Evolutionary conservation across 2,113 vertebrate species (phyloP).

Genomic region (Prionailurus viverrinus): DNA sequence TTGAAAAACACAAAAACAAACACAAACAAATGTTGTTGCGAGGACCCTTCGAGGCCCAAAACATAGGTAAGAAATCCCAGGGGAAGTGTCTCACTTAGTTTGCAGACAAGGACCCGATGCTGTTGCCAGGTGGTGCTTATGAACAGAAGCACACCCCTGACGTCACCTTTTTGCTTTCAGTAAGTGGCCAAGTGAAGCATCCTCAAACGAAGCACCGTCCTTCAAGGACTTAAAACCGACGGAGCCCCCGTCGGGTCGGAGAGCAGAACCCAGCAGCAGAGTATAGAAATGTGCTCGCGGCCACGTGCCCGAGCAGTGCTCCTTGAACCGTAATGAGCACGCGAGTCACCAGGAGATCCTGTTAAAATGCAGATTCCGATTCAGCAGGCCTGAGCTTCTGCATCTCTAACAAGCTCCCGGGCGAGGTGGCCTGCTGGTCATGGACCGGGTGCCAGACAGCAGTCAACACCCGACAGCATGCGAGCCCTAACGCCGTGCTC

Average conservation of each 20-base stretch:
- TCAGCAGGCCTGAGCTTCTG: not conserved
- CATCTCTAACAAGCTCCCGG: not conserved
- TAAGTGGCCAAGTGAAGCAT: conserved; percentile 25
- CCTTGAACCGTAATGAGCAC: fast-evolving
- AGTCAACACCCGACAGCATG: not conserved
- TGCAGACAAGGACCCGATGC: not conserved
- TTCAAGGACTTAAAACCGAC: not conserved
- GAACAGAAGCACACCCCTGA: not conserved
- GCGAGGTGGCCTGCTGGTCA: not conserved
- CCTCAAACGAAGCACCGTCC: not conserved
- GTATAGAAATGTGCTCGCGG: not conserved
- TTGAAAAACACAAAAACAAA: not conserved
- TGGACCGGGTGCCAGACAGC: not conserved
- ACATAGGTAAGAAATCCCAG: not conserved
- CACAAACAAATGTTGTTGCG: not conserved
- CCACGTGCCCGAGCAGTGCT: fast-evolving
- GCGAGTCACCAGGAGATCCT: not conserved
- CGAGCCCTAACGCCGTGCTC: not conserved
- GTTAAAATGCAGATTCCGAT: not conserved
- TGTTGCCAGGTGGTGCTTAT: conserved; percentile 23
- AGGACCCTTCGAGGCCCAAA: not conserved
- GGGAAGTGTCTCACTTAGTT: conserved; percentile 21
- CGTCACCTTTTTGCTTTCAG: conserved; percentile 37
- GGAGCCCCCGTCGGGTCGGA: not conserved
- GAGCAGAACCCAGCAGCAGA: not conserved